Percentiles rank a stretch among this genome's conserved stretches.
Evolutionary conservation across 2,113 vertebrate genomes (phyloP).

Genomic region (Dendropsophus ebraccatus): DNA sequence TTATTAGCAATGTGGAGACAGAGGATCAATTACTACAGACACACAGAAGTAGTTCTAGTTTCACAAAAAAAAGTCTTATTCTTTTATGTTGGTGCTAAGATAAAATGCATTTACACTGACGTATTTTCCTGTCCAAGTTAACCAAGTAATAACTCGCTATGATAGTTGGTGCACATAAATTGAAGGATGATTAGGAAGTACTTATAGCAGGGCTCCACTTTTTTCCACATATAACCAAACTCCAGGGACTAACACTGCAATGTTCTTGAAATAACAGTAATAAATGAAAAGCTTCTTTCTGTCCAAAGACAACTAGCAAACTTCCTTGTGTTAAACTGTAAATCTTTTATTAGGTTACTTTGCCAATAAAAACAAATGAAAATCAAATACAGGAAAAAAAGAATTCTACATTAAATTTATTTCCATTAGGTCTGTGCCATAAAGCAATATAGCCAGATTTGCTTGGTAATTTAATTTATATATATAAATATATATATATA

Average conservation of each 20-base stretch:
- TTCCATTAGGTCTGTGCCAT: constrained; percentile 21
- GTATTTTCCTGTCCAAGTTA: constrained; percentile 29
- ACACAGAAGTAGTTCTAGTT: neutral
- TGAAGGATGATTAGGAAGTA: constrained; percentile 46
- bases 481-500: no score
- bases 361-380: constrained; percentile 72
- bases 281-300: constrained; percentile 67
- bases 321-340: constrained; percentile 72
- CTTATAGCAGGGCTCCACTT: constrained; percentile 60
- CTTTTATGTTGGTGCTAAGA: constrained; percentile 15
- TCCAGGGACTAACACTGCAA: constrained; percentile 59
- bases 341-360: constrained; percentile 71
- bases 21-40: neutral
- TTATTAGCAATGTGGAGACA: neutral
- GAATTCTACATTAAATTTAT: constrained; percentile 37
- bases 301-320: constrained; percentile 70
- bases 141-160: constrained; percentile 10
- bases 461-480: constrained; percentile 10
- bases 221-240: constrained; percentile 56
- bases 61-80: constrained; percentile 4
- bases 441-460: constrained; percentile 1
- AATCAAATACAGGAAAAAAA: constrained; percentile 69
- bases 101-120: constrained; percentile 16
- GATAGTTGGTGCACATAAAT: constrained; percentile 16
- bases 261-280: constrained; percentile 71